phyloP scores from a whole-genome alignment of 2,113 vertebrate genomes.

The Pipa parva region DNA sequence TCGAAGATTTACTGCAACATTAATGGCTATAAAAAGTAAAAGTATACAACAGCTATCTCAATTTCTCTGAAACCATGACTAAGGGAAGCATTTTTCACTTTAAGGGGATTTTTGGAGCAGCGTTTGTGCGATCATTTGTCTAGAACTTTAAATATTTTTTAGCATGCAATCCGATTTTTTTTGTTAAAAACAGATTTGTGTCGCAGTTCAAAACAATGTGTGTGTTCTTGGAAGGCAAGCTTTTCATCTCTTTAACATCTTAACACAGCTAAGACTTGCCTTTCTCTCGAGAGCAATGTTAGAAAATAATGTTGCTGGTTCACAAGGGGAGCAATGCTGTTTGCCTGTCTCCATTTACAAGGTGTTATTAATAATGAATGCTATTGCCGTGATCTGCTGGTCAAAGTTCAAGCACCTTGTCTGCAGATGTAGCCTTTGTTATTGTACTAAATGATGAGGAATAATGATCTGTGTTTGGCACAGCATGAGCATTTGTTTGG shows the following conservation, averaged over 20 bases:
- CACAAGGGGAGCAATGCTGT: not conserved
- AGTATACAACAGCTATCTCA: conserved; percentile 56
- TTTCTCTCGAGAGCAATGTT: not conserved
- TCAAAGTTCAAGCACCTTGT: not conserved
- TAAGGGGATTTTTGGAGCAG: conserved; percentile 53
- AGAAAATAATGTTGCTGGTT: not conserved
- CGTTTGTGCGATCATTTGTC: conserved; percentile 18
- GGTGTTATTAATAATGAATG: not conserved
- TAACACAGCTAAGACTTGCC: not conserved
- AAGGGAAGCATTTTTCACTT: conserved; percentile 60
- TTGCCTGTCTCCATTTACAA: not conserved
- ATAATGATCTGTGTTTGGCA: not conserved
- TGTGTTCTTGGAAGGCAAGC: conserved; percentile 44
- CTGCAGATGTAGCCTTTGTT: not conserved
- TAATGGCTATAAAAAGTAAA: conserved; percentile 61
- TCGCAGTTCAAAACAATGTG: conserved; percentile 46
- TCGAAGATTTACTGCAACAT: conserved; percentile 61
- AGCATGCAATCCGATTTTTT: conserved; percentile 45
- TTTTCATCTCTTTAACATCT: conserved; percentile 64
- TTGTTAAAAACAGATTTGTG: conserved; percentile 61
- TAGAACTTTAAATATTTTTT: conserved; percentile 58
- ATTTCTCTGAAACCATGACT: conserved; percentile 51
- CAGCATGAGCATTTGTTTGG: no score
- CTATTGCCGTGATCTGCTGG: not conserved
- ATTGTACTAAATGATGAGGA: not conserved